phyloP scores from a whole-genome alignment of 2,113 vertebrate genomes.

The Edolisoma coerulescens region DNA sequence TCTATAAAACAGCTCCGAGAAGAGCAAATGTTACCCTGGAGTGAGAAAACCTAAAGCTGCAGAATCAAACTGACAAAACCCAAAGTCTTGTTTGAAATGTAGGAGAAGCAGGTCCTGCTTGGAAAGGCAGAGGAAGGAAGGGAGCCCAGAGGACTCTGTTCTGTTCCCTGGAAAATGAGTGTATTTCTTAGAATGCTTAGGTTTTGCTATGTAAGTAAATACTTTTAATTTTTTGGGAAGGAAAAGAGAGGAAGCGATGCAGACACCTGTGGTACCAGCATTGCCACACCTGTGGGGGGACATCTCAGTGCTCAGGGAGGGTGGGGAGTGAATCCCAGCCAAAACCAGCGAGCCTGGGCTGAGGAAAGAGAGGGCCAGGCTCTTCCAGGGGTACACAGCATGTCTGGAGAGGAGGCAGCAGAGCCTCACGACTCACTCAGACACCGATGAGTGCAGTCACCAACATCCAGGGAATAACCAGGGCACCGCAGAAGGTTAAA shows the following conservation, averaged over 20 bases:
- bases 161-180: neutral
- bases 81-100: neutral
- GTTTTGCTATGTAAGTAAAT: neutral
- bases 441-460: neutral
- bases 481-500: neutral
- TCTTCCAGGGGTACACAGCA: neutral
- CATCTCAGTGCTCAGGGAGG: neutral
- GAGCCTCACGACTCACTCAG: neutral
- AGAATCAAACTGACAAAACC: neutral
- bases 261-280: neutral
- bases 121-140: neutral
- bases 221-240: neutral
- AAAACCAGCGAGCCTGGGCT: neutral
- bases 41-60: neutral
- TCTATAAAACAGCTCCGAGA: neutral
- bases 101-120: neutral
- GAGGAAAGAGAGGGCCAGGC: neutral
- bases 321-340: neutral
- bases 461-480: neutral
- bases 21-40: neutral
- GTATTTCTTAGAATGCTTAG: rapidly evolving
- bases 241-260: neutral
- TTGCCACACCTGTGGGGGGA: neutral
- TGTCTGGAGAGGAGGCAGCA: neutral
- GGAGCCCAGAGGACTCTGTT: neutral